Percentiles rank a stretch among this genome's conserved stretches.
Conservation (phyloP, 2,113 vertebrate species). For the Vulpes ferrilata region DNA sequence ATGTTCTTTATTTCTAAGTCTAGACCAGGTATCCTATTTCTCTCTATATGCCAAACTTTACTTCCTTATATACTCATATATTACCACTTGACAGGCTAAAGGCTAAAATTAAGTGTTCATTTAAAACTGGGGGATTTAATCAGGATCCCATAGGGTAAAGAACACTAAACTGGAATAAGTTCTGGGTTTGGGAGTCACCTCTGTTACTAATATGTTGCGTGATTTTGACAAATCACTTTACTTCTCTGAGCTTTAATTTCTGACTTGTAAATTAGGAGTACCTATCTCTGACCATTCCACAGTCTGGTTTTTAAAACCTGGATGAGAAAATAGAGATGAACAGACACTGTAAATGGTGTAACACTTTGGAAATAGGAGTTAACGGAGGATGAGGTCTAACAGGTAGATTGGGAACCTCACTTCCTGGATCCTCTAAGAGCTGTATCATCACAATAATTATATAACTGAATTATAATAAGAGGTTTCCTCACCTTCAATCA, state of each 20-base stretch:
- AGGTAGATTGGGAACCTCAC: background rate
- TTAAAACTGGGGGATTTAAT: background rate
- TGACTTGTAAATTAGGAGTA: background rate
- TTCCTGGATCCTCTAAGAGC: background rate
- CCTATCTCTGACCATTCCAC: background rate
- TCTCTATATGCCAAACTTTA: background rate
- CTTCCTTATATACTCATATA: background rate
- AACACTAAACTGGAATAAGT: background rate
- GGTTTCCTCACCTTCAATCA: background rate
- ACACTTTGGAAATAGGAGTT: background rate
- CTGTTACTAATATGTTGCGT: background rate
- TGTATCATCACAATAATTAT: background rate
- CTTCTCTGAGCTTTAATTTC: background rate
- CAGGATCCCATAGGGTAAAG: background rate
- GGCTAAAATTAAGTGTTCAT: background rate
- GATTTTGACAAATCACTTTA: background rate
- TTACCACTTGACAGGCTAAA: background rate
- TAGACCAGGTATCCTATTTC: background rate
- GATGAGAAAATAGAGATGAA: background rate
- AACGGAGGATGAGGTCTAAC: background rate
- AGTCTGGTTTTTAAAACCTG: conserved; percentile 4
- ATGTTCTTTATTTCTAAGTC: background rate
- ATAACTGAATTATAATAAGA: background rate
- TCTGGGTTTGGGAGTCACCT: background rate
- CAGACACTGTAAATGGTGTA: background rate